These are phyloP conservation scores for Meiosimyza platycephala DNA, from an alignment of 2,888 invertebrate species.

Conservation along the genomic window DNA sequence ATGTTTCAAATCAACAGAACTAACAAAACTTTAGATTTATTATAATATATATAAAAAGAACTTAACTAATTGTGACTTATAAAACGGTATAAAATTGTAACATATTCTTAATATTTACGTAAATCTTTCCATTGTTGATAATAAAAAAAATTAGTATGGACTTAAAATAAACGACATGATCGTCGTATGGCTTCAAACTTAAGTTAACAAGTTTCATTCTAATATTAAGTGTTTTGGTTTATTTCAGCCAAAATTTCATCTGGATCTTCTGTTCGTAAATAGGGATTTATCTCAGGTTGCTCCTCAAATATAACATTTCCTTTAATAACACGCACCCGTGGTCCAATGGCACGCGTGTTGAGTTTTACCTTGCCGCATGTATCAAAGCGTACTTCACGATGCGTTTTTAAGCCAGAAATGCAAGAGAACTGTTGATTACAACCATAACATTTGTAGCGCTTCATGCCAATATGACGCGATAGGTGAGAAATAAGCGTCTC, in stretches of 20 bases:
- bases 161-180: no score
- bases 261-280: conserved; percentile 58
- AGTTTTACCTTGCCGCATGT: conserved; percentile 61
- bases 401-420: conserved; percentile 61
- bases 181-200: no score
- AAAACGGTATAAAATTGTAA: no score
- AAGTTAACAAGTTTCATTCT: no score
- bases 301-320: conserved; percentile 62
- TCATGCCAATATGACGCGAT: conserved; percentile 65
- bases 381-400: conserved; percentile 58
- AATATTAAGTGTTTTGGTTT: no score
- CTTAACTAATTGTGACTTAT: no score
- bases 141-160: no score
- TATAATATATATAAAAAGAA: no score
- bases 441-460: conserved; percentile 63
- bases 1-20: no score
- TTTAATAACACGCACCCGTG: conserved; percentile 61
- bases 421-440: conserved; percentile 62
- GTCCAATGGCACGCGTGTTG: conserved; percentile 62
- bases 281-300: conserved; percentile 61
- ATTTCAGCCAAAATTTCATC: conserved; percentile 45
- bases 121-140: no score
- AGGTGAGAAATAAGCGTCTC: conserved; percentile 63
- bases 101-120: no score
- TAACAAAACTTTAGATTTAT: no score